These are phyloP conservation scores for Atta colombica DNA, from an alignment of 1,140 invertebrate species.

Conservation along the genomic window DNA sequence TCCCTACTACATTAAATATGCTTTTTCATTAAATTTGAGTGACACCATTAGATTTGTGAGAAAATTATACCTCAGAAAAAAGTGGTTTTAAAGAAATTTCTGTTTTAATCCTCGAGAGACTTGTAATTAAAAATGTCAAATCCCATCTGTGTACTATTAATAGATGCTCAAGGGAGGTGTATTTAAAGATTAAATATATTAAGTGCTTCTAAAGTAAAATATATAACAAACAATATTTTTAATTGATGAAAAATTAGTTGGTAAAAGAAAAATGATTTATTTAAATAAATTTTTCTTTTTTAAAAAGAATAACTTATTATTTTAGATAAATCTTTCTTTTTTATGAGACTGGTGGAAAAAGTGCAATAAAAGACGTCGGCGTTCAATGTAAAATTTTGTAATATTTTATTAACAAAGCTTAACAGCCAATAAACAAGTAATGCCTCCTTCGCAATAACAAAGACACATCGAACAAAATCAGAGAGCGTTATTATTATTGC, in stretches of 20 bases:
- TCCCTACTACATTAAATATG: too few species aligned
- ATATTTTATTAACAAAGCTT: conserved; percentile 83
- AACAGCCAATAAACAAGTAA: conserved; percentile 81
- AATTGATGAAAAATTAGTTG: background rate
- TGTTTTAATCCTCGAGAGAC: too few species aligned
- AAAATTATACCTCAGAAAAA: too few species aligned
- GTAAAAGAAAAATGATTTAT: background rate
- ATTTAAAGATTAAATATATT: background rate
- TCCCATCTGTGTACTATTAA: too few species aligned
- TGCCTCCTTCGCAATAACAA: conserved; percentile 77
- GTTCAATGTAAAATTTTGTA: conserved; percentile 72
- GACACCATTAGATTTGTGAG: too few species aligned
- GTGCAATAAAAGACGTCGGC: background rate
- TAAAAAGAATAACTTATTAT: background rate
- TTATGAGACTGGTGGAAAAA: background rate
- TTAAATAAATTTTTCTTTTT: background rate
- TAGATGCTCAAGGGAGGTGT: too few species aligned
- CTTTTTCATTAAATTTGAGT: too few species aligned
- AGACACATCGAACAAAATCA: conserved; percentile 76
- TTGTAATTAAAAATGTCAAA: too few species aligned
- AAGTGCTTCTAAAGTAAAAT: background rate
- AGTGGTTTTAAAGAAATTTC: too few species aligned
- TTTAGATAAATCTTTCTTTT: background rate
- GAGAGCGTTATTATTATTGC: conserved; percentile 75
- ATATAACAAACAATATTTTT: background rate